Base-by-base conservation (phyloP, 2,113 vertebrate species). In the Nasalis larvatus region DNA sequence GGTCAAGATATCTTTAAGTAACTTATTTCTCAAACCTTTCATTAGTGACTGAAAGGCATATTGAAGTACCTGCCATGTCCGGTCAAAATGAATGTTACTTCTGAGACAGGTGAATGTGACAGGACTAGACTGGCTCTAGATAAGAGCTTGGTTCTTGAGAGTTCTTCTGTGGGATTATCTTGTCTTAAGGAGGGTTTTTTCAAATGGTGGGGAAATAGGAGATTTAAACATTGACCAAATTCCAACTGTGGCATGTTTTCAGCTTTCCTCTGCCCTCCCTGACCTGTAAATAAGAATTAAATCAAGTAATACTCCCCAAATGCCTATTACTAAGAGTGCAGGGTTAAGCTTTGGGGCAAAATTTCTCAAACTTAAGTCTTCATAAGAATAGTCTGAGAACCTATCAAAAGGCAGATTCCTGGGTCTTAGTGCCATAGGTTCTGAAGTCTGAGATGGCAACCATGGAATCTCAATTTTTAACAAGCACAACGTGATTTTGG, bases 341-440 rank as follows among this genome's bases (percentile, higher is more conserved):
- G 12, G 77, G 82, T 66, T 52, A 58, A 66, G 35, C 77, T 85
- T 63, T 56, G 54, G 63, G 84, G 78, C 54, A 94, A 56, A 58
- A 73, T 58, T 92, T 88, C 77, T 97, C 52, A 56, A 87, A 91
- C 52, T 71, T 87, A 71, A 40, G 16, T 88, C 94, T 78, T 94
- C 35, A 35, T 73, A 82, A 82, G 35, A 82, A 84, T 45, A 78
- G 71, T 56, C 25, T 84, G 45, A 88, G 52, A 93, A 49, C 27
- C 35, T 80, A 78, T 84, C n/a, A 94, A 84, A 93, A 54, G 32
- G 12, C 49, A 83, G 58, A 76, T 86, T 69, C 49, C 82, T 94
- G 42, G 58, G 30, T 54, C 91, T 94, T 69, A n/a, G 71, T 60
- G 47, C 49, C 69, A 49, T 30, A 23, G 37, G 20, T 56, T 97